These are phyloP conservation scores for Heliornis fulica DNA, from an alignment of 2,113 vertebrate genomes.

Conservation along the genomic window DNA sequence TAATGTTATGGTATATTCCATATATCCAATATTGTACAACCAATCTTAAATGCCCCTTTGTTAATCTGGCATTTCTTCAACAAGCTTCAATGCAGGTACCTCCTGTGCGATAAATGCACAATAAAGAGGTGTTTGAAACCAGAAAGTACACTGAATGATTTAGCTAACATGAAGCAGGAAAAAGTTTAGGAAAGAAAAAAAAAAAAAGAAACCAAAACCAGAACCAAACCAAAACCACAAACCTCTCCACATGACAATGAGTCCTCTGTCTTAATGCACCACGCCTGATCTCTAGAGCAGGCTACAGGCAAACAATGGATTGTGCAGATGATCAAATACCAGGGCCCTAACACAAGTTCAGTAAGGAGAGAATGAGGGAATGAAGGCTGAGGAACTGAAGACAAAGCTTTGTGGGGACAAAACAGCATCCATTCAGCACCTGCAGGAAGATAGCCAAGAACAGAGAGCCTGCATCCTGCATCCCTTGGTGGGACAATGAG, in stretches of 20 bases:
- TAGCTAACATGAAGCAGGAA: neutral
- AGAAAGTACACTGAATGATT: fast-evolving
- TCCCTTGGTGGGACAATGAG: fast-evolving
- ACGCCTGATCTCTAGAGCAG: neutral
- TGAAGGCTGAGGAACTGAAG: neutral
- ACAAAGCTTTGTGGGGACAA: neutral
- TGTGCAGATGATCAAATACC: neutral
- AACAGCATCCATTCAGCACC: neutral
- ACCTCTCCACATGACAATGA: neutral
- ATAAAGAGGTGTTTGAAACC: neutral
- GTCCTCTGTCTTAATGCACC: neutral
- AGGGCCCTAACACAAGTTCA: neutral
- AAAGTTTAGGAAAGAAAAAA: neutral
- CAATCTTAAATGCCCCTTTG: neutral
- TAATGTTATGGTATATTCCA: neutral
- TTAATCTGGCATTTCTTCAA: neutral
- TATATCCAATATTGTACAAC: neutral
- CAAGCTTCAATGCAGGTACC: neutral
- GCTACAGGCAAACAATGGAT: neutral
- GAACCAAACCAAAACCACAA: neutral
- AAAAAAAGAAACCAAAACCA: too few species aligned
- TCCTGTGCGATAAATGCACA: neutral
- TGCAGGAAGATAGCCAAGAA: neutral
- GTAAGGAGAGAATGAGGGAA: neutral
- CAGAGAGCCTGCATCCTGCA: neutral